Base-by-base conservation (phyloP, 1,140 invertebrate genomes). In the Philotrypesis tridentata region DNA sequence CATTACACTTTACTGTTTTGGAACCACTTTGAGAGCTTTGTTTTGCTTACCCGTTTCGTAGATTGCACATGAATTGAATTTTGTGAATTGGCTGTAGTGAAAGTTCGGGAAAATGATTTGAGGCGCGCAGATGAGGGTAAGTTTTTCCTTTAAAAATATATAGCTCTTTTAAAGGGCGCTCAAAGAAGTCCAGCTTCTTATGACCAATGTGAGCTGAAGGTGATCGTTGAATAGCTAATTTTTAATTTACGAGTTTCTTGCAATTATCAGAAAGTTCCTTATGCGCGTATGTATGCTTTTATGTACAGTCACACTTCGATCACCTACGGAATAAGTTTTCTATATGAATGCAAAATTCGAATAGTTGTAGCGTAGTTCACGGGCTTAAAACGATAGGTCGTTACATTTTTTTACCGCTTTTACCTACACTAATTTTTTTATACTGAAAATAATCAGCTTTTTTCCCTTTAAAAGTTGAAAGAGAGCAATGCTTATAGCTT, bases 101-200 rank as follows among this genome's bases (percentile, higher is more conserved):
- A 17, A 60, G 11, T 25, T 79, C 2, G 23, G 40, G 27, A 23
- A 40, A 79, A 71, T 48, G 29, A 7, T 71, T 72, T 12, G 25
- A 79, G 33, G 68, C 23, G 48, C 33, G 31, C 23, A 27, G 8
- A 17, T 67, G 12, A 17, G 23, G 6, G 8, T 14, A 17, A 65
- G 27, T 55, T 25, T 68, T 77, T 70, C 43, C 21, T 37, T 71
- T 79, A 17, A 79, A 80, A 80, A 74, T 80, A 80, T 80, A 74
- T 61, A 67, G 31, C 11, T 81, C 37, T 81, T 68, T 60, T 67
- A 23, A 75, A 75, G 70, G 79, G 23, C 70, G 27, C 37, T 77
- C 17, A 21, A 63, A 72, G 74, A 77, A 72, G 65, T 77, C 72
- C 48, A 76, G 73, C 65, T 76, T 82, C 37, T 70, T 72, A 29